Evolutionary conservation across 1,140 invertebrate species (phyloP).

Genomic region (Medauroidea extradentata): DNA sequence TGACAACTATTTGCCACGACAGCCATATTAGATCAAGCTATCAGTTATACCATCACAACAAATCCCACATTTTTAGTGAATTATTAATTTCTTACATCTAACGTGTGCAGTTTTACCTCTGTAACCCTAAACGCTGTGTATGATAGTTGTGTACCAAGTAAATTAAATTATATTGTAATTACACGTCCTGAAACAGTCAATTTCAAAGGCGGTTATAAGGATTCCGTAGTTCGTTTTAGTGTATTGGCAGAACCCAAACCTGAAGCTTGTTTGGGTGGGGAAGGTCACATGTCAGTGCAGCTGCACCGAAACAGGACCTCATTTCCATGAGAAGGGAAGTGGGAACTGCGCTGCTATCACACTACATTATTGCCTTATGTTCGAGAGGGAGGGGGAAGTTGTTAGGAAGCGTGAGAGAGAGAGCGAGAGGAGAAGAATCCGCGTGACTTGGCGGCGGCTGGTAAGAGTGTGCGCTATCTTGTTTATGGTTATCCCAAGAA

Average conservation of each 20-base stretch:
- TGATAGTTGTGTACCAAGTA: not conserved
- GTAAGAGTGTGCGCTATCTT: too few relatives aligned
- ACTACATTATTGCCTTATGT: too few relatives aligned
- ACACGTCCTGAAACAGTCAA: not conserved
- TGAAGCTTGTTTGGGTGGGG: conserved; percentile 8
- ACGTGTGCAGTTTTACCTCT: not conserved
- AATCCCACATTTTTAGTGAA: not conserved
- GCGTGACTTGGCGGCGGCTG: too few relatives aligned
- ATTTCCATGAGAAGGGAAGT: too few relatives aligned
- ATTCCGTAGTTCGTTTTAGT: too few relatives aligned
- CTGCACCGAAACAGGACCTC: conserved; percentile 4
- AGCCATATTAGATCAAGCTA: conserved; percentile 9
- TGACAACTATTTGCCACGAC: not conserved
- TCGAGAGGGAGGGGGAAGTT: too few relatives aligned
- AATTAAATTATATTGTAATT: not conserved
- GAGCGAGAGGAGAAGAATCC: too few relatives aligned
- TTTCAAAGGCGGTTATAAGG: not conserved
- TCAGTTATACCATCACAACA: not conserved
- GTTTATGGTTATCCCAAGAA: too few relatives aligned
- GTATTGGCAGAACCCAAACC: not conserved
- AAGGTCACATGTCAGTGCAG: conserved; percentile 11
- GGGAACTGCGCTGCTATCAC: too few relatives aligned
- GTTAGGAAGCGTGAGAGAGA: too few relatives aligned
- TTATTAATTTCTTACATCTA: not conserved
- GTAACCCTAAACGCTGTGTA: not conserved